Conservation (phyloP, 2,113 vertebrate species). For the Toxotes chatareus region DNA sequence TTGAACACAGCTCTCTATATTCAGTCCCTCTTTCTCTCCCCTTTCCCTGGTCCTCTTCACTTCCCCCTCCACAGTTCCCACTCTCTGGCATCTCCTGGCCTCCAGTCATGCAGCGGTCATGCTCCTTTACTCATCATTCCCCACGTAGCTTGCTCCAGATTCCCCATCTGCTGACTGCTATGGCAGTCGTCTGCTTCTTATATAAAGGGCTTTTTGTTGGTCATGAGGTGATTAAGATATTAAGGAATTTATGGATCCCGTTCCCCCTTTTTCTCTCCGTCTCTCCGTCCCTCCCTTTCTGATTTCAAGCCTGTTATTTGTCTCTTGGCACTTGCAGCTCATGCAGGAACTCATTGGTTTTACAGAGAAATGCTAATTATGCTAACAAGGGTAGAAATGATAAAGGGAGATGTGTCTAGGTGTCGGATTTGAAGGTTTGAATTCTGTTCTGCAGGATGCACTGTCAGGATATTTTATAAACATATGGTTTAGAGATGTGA, state of each 20-base stretch:
- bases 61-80: slow-evolving; percentile 28
- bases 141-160: slow-evolving; percentile 44
- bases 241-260: slow-evolving; percentile 27
- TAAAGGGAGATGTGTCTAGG: slow-evolving; percentile 1
- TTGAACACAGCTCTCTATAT: slow-evolving; percentile 29
- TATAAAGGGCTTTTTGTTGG: slow-evolving; percentile 64
- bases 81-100: slow-evolving; percentile 43
- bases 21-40: not conserved
- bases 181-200: slow-evolving; percentile 8
- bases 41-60: not conserved
- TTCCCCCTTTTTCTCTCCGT: not conserved
- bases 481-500: not conserved
- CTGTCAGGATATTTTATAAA: not conserved
- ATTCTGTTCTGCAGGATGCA: not conserved
- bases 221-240: slow-evolving; percentile 49
- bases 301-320: not conserved
- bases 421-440: not conserved
- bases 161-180: slow-evolving; percentile 50
- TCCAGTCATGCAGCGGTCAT: slow-evolving; percentile 50
- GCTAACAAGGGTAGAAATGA: not conserved
- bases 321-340: slow-evolving; percentile 2
- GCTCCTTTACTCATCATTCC: slow-evolving; percentile 63
- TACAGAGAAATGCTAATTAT: not conserved
- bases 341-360: not conserved
- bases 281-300: not conserved